Evolutionary conservation across 2,113 vertebrate genomes (phyloP).

Genomic region (Sander lucioperca): DNA sequence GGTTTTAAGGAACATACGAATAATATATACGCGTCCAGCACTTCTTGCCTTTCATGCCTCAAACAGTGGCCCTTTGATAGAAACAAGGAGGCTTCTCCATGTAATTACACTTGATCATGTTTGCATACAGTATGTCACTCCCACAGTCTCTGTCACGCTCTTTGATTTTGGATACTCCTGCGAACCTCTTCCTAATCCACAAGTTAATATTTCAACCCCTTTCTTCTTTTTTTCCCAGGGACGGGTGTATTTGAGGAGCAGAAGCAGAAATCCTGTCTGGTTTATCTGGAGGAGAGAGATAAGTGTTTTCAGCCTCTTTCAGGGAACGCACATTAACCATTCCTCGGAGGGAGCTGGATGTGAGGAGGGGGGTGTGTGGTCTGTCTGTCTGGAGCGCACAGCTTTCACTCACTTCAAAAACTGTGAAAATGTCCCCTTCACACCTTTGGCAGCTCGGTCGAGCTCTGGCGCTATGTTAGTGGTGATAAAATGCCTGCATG

Average conservation of each 20-base stretch:
- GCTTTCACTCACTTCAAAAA: conserved; percentile 74
- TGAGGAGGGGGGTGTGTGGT: background rate
- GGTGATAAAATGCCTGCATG: conserved; percentile 65
- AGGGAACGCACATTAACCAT: conserved; percentile 73
- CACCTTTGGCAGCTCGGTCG: conserved; percentile 56
- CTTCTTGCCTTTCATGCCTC: conserved; percentile 61
- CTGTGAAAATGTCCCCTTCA: conserved; percentile 77
- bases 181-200: conserved; percentile 73
- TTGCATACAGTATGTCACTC: conserved; percentile 75
- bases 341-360: conserved; percentile 69
- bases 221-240: conserved; percentile 27
- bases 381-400: conserved; percentile 68
- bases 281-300: conserved; percentile 81
- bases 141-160: conserved; percentile 72
- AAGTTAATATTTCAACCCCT: conserved; percentile 56
- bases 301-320: conserved; percentile 73
- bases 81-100: conserved; percentile 77
- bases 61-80: conserved; percentile 70
- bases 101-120: conserved; percentile 82
- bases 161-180: conserved; percentile 65
- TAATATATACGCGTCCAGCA: conserved; percentile 66
- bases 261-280: conserved; percentile 75
- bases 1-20: conserved; percentile 65
- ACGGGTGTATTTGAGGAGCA: conserved; percentile 64
- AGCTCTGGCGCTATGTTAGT: conserved; percentile 50